Base-by-base conservation (phyloP, 2,113 vertebrate species). In the Panthera uncia region DNA sequence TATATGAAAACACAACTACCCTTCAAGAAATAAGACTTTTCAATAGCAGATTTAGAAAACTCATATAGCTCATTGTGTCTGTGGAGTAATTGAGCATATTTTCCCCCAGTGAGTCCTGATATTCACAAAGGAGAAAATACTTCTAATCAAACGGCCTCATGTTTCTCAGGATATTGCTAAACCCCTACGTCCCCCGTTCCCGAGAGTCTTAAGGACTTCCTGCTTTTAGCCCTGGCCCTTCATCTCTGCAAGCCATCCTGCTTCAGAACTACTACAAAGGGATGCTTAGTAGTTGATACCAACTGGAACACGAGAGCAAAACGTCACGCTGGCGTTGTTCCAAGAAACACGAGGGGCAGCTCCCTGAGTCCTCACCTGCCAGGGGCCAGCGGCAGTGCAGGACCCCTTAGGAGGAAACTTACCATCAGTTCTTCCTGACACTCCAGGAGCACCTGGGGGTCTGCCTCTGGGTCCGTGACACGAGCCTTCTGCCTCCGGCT, bases 401-500 rank as follows among this genome's bases (percentile, higher is more conserved):
- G 50, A 4, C 12, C 55, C 10, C 19, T 6, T 1, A 4, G 31
- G 41, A 25, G 3, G 48, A 31, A 33, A 97, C 98, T 97, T 97
- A 99, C 99, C 99, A 84, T 98, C 8, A 99, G 98, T 0, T 98
- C 96, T 93, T 98, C 97, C 21, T 94, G 98, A 95, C 98, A 97
- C 84, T 99, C 97, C 98, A 98, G 95, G 82, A 99, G 96, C 13
- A 61, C 78, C n/a, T 89, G 66, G 38, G 25, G 98, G 4, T 99
- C 97, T 36, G 98, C 88, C 1, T 88, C 96, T 1, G 21, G 94
- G 95, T 98, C 98, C 3, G 91, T 45, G 88, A 98, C 87, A 16
- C 96, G 98, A 11, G 98, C 98, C 11, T 96, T 94, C 38, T 96
- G 93, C 23, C 99, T 98, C 57, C 86, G 98, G 68, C 98, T 98